Evolutionary conservation across 2,113 vertebrate genomes (phyloP).

Genomic region (Morone chrysops): DNA sequence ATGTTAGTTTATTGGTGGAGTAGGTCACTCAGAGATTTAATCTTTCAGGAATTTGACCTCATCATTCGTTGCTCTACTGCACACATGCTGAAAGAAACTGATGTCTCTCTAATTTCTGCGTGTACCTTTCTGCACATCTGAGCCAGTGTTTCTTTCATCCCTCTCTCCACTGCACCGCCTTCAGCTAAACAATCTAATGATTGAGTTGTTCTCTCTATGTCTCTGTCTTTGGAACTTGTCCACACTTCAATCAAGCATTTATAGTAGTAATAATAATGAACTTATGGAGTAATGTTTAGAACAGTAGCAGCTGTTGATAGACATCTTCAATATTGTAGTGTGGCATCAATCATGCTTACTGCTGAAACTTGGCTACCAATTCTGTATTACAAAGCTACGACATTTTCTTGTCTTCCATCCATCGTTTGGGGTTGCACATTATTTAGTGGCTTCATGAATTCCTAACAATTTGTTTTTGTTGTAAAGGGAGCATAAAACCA

Average conservation of each 20-base stretch:
- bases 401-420: neutral
- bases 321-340: neutral
- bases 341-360: neutral
- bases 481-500: neutral
- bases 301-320: slow-evolving; percentile 17
- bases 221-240: neutral
- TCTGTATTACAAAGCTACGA: neutral
- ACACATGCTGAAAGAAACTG: slow-evolving; percentile 29
- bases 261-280: neutral
- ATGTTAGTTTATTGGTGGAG: slow-evolving; percentile 52
- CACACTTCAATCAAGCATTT: slow-evolving; percentile 3
- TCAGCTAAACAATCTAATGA: neutral
- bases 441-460: neutral
- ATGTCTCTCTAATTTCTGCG: slow-evolving; percentile 36
- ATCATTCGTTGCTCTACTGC: slow-evolving; percentile 33
- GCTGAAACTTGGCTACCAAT: slow-evolving; percentile 8
- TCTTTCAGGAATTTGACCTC: slow-evolving; percentile 68
- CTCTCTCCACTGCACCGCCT: neutral
- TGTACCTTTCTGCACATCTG: slow-evolving; percentile 11
- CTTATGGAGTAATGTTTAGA: neutral
- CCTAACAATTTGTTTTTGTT: slow-evolving; percentile 2
- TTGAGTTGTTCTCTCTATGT: neutral
- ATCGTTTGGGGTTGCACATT: neutral
- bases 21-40: slow-evolving; percentile 63
- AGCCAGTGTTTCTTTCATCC: slow-evolving; percentile 14